Evolutionary conservation across 2,888 invertebrate genomes (phyloP).

Genomic region (Eupithecia pulchellata): DNA sequence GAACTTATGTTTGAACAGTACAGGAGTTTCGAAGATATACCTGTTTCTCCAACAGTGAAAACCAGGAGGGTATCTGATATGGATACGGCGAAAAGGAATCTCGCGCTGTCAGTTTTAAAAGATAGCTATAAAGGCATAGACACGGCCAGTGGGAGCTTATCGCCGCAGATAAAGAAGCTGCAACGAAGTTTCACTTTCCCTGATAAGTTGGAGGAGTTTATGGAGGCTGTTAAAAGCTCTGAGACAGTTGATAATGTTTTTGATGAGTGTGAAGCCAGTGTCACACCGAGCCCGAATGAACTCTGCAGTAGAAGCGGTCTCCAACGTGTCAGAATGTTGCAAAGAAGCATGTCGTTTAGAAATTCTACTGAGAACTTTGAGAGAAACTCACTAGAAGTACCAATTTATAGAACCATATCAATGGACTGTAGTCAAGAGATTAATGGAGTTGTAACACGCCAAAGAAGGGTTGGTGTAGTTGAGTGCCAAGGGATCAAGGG

Average conservation of each 20-base stretch:
- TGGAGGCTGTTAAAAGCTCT: slow-evolving; percentile 44
- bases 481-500: slow-evolving; percentile 57
- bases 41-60: slow-evolving; percentile 74
- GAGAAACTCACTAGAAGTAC: slow-evolving; percentile 48
- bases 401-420: slow-evolving; percentile 60
- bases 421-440: slow-evolving; percentile 49
- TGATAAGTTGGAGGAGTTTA: slow-evolving; percentile 59
- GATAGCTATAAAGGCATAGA: slow-evolving; percentile 70
- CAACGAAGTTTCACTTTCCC: slow-evolving; percentile 68
- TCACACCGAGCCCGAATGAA: slow-evolving; percentile 45
- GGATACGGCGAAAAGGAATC: slow-evolving; percentile 55
- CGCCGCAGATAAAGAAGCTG: slow-evolving; percentile 71
- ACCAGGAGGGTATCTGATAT: slow-evolving; percentile 75
- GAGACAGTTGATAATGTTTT: slow-evolving; percentile 43
- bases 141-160: slow-evolving; percentile 52
- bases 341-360: slow-evolving; percentile 53
- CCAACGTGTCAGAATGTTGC: slow-evolving; percentile 60
- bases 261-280: slow-evolving; percentile 25
- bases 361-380: slow-evolving; percentile 52
- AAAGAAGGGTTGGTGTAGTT: slow-evolving; percentile 59
- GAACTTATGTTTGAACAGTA: slow-evolving; percentile 57
- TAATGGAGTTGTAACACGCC: slow-evolving; percentile 49
- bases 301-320: slow-evolving; percentile 54
- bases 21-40: slow-evolving; percentile 77
- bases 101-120: slow-evolving; percentile 64